Percentiles rank a stretch among this genome's conserved stretches.
phyloP scores from a whole-genome alignment of 1,140 invertebrate genomes.

The Drosophila ambigua region DNA sequence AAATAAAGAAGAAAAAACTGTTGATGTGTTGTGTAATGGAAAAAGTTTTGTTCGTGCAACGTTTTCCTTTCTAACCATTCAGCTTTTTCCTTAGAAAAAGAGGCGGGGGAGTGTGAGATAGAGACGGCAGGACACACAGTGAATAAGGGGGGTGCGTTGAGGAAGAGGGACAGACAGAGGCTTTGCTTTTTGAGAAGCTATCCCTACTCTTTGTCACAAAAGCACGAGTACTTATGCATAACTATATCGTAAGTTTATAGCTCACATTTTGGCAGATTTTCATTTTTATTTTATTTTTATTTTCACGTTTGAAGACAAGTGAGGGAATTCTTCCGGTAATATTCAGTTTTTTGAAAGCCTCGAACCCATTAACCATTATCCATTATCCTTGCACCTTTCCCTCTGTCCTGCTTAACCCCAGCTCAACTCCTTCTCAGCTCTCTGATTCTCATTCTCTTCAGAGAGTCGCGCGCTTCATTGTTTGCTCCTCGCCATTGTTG shows the following conservation, averaged over 20 bases:
- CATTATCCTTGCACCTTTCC: slow-evolving; percentile 46
- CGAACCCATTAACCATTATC: slow-evolving; percentile 7
- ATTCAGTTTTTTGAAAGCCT: no score
- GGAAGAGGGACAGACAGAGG: not conserved
- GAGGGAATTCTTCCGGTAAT: no score
- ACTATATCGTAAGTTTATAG: no score
- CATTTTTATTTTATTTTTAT: no score
- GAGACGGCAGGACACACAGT: not conserved
- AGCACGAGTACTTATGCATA: no score
- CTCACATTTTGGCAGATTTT: no score
- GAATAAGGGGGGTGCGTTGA: not conserved
- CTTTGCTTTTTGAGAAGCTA: slow-evolving; percentile 11
- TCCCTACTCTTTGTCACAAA: not conserved
- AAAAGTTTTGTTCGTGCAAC: slow-evolving; percentile 78
- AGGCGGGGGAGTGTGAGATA: slow-evolving; percentile 27
- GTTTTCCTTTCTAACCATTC: slow-evolving; percentile 76
- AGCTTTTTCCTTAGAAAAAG: slow-evolving; percentile 73
- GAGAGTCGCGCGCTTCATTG: slow-evolving; percentile 61
- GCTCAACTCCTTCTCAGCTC: slow-evolving; percentile 40
- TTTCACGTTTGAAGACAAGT: no score
- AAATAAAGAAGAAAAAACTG: slow-evolving; percentile 63
- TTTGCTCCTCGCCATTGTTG: slow-evolving; percentile 52
- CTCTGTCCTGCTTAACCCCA: slow-evolving; percentile 27
- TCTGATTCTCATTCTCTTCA: slow-evolving; percentile 13
- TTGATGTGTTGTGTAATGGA: slow-evolving; percentile 80